phyloP scores from a whole-genome alignment of 2,888 invertebrate species.

The Tetragnatha montana region DNA sequence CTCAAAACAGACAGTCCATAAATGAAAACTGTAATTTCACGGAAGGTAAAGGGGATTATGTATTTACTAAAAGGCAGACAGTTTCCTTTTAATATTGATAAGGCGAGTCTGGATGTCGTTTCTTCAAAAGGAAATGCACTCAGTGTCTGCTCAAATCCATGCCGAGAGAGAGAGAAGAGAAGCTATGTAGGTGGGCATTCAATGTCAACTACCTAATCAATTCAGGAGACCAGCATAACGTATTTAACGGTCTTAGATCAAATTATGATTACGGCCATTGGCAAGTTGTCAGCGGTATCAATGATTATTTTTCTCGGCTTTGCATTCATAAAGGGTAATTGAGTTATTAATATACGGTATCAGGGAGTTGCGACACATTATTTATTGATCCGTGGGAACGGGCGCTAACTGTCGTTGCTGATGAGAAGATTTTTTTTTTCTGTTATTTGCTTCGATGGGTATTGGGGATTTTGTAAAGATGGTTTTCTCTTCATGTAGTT shows the following conservation, averaged over 20 bases:
- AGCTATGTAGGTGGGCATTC: constrained; percentile 34
- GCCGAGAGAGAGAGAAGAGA: background rate
- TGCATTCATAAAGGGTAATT: too few relatives aligned
- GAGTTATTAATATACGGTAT: too few relatives aligned
- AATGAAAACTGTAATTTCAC: background rate
- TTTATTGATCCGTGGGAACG: background rate
- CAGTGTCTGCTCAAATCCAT: background rate
- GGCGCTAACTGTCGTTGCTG: background rate
- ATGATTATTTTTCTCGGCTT: background rate
- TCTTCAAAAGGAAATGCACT: background rate
- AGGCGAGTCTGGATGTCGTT: background rate
- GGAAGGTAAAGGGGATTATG: background rate
- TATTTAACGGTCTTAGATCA: background rate
- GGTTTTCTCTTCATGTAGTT: too few relatives aligned
- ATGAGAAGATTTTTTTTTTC: background rate
- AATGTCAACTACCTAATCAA: constrained; percentile 57
- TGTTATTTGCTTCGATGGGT: background rate
- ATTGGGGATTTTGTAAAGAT: too few relatives aligned
- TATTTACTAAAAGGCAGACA: background rate
- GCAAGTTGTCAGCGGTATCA: background rate
- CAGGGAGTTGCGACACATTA: too few relatives aligned
- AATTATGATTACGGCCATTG: background rate
- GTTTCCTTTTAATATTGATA: background rate
- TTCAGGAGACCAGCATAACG: background rate
- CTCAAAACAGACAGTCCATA: background rate